Evolutionary conservation across 2,797 vertebrate species (phyloP).

Genomic region (Urocyon cinereoargenteus): DNA sequence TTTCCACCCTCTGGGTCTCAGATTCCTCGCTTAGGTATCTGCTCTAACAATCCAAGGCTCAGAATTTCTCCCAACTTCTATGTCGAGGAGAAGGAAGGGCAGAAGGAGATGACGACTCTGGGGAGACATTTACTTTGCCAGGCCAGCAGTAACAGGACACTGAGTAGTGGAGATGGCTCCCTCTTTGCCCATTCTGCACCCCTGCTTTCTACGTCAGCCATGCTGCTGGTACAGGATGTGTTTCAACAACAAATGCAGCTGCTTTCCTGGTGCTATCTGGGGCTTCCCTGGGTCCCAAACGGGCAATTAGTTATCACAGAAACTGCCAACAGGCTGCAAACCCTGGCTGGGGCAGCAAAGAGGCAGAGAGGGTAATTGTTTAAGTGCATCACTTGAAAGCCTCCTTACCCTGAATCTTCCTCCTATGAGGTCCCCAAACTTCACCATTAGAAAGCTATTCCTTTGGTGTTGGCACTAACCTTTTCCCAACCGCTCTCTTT

Average conservation of each 20-base stretch:
- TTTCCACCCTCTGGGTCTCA: not conserved
- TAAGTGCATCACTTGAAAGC: not conserved
- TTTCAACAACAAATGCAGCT: not conserved
- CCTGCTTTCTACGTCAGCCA: conserved; percentile 11
- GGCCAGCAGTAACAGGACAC: not conserved
- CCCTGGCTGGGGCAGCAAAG: not conserved
- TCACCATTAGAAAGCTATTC: not conserved
- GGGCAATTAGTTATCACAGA: not conserved
- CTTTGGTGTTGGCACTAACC: not conserved
- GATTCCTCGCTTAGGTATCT: not conserved
- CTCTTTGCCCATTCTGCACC: not conserved
- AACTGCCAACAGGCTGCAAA: not conserved
- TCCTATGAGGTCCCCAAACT: not conserved
- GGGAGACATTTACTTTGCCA: not conserved
- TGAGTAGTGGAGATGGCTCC: not conserved
- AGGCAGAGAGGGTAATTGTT: not conserved
- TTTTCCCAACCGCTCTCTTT: not conserved
- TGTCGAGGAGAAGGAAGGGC: not conserved
- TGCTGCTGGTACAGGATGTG: not conserved
- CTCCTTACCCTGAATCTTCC: not conserved
- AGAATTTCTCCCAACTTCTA: not conserved
- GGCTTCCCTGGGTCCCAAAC: not conserved
- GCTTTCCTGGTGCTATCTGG: not conserved
- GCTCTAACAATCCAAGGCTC: not conserved
- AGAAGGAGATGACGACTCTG: not conserved